Base-by-base conservation (phyloP, 1,140 invertebrate species). In the Danaus melanippus region DNA sequence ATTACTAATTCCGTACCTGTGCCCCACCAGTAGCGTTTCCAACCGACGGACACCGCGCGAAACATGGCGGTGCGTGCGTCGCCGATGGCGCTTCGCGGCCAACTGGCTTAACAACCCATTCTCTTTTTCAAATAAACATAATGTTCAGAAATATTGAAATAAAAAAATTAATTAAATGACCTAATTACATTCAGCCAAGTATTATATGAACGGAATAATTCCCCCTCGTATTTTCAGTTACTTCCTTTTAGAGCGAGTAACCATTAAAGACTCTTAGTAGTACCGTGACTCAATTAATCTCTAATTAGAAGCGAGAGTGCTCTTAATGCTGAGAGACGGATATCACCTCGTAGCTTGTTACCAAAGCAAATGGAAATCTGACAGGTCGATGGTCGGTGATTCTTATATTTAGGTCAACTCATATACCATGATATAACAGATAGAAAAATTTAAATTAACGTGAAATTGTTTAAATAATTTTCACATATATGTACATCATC, bases 1-100 rank as follows among this genome's bases (percentile, higher is more conserved):
- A 77, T 80, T 74, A 64, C 55, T 32, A 32, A 32, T 75, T 77
- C 75, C 73, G 69, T 81, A 87, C 86, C 86, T 80, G 83, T 86
- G 66, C 86, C 86, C 86, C 86, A 87, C 86, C 86, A 87, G 62
- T 83, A 86, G 64, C 74, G 76, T 62, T 85, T 87, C 86, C 86
- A 87, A 54, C 77, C 70, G 56, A 86, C 83, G 48, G 72, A 75
- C 53, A 86, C 78, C 57, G 75, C 75, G 62, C 82, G 82, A 60
- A 87, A 87, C 86, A 87, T 87, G 32, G 61, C 76, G 72, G 50
- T 65, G 69, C 79, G 80, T 82, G 72, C 71, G 66, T 52, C 66
- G 56, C 71, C 64, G 60, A 65, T 71, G 67, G 65, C 74, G 75
- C 71, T 69, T 71, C 68, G 68, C 74, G 73, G 69, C 69, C 60